phyloP scores from a whole-genome alignment of 2,113 vertebrate genomes.

The Larimichthys crocea region DNA sequence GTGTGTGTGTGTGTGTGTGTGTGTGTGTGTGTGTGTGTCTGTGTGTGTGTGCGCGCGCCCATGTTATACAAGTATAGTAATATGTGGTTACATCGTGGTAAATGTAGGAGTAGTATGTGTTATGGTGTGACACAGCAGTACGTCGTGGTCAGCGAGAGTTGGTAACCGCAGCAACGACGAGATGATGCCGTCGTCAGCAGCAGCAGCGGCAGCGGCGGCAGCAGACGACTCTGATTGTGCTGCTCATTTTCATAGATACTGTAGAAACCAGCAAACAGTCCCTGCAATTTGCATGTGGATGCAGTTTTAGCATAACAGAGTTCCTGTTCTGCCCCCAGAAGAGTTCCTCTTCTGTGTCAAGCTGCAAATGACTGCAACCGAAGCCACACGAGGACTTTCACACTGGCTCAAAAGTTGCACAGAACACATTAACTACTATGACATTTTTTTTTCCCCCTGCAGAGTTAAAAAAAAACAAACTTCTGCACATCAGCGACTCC shows the following conservation, averaged over 20 bases:
- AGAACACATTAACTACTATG: not conserved
- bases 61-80: not conserved
- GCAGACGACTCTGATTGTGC: slow-evolving; percentile 23
- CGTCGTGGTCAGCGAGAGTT: not conserved
- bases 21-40: slow-evolving; percentile 1
- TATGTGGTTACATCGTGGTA: slow-evolving; percentile 15
- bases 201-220: too few relatives aligned
- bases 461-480: slow-evolving; percentile 22
- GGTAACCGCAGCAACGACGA: slow-evolving; percentile 23
- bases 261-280: slow-evolving; percentile 18
- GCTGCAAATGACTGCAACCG: slow-evolving; percentile 5
- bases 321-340: slow-evolving; percentile 62
- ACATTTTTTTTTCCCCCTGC: not conserved
- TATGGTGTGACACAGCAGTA: slow-evolving; percentile 14
- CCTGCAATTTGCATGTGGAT: slow-evolving; percentile 69
- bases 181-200: slow-evolving; percentile 18
- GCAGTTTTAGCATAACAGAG: slow-evolving; percentile 40
- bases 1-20: not conserved
- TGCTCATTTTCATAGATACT: slow-evolving; percentile 73
- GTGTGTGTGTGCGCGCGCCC: not conserved
- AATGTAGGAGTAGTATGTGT: not conserved
- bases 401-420: not conserved
- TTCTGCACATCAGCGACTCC: slow-evolving; percentile 34
- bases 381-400: not conserved
- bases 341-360: slow-evolving; percentile 61